Conservation (phyloP, 2,113 vertebrate genomes). For the Pseudorectes ferrugineus region DNA sequence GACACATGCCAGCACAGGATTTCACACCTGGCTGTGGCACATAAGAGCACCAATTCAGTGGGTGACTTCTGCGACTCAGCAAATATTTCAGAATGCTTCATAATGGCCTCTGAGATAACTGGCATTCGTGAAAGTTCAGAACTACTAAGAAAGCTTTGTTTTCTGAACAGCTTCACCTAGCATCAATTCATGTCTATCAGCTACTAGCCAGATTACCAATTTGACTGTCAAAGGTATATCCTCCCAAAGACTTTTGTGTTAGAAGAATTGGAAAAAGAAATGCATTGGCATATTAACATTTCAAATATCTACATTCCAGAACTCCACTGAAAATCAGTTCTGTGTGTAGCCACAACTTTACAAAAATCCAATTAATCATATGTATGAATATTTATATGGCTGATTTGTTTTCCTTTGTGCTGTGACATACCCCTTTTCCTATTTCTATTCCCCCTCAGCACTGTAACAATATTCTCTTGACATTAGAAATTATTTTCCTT, state of each 20-base stretch:
- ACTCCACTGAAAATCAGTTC: neutral
- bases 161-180: neutral
- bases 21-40: neutral
- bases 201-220: neutral
- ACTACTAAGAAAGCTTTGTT: neutral
- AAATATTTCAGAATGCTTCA: neutral
- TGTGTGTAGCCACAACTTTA: neutral
- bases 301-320: neutral
- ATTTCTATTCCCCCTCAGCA: neutral
- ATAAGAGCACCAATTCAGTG: neutral
- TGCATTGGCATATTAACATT: neutral
- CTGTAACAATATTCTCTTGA: neutral
- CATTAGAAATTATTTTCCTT: neutral
- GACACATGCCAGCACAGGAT: rapidly evolving
- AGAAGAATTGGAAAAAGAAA: neutral
- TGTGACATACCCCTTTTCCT: neutral
- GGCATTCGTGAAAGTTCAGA: neutral
- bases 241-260: neutral
- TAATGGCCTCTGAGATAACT: neutral
- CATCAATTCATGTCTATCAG: neutral
- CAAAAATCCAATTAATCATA: neutral
- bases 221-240: neutral
- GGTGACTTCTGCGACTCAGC: neutral
- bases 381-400: neutral
- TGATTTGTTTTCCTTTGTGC: neutral